phyloP scores from a whole-genome alignment of 1,140 invertebrate genomes.

The Pogonomyrmex barbatus region DNA sequence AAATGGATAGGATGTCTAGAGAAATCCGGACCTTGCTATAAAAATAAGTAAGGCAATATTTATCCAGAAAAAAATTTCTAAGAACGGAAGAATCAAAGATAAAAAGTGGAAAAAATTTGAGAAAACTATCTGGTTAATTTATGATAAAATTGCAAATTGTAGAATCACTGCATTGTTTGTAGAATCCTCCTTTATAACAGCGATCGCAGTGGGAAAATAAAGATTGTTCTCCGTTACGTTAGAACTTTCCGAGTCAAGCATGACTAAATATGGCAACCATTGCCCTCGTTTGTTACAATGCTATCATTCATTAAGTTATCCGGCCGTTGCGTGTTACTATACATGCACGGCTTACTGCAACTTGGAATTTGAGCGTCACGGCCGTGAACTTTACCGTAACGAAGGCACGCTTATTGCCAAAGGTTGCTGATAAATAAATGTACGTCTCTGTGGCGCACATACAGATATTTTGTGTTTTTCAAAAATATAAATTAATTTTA shows the following conservation, averaged over 20 bases:
- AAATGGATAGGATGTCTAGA: background rate
- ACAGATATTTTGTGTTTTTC: background rate
- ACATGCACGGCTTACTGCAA: constrained; percentile 42
- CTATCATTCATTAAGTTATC: constrained; percentile 63
- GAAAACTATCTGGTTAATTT: background rate
- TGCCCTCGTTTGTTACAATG: constrained; percentile 53
- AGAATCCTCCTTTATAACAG: background rate
- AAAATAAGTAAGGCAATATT: background rate
- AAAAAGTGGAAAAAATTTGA: background rate
- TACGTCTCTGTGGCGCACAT: background rate
- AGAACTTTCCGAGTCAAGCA: constrained; percentile 1
- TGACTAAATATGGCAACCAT: constrained; percentile 17
- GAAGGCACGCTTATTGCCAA: constrained; percentile 34
- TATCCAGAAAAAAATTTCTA: background rate
- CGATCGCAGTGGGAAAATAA: background rate
- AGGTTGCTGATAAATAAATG: constrained; percentile 38
- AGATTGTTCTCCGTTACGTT: background rate
- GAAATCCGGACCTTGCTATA: background rate
- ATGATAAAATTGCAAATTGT: background rate
- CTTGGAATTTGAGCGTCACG: constrained; percentile 61
- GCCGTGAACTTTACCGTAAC: constrained; percentile 55
- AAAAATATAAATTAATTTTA: background rate
- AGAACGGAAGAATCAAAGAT: background rate
- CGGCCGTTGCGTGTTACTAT: constrained; percentile 39
- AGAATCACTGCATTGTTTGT: background rate